A percentile compares a stretch with the other conserved stretches of the same genome.
These are phyloP conservation scores for Escarpia spicata DNA, from an alignment of 2,888 invertebrate species.

Conservation along the genomic window DNA sequence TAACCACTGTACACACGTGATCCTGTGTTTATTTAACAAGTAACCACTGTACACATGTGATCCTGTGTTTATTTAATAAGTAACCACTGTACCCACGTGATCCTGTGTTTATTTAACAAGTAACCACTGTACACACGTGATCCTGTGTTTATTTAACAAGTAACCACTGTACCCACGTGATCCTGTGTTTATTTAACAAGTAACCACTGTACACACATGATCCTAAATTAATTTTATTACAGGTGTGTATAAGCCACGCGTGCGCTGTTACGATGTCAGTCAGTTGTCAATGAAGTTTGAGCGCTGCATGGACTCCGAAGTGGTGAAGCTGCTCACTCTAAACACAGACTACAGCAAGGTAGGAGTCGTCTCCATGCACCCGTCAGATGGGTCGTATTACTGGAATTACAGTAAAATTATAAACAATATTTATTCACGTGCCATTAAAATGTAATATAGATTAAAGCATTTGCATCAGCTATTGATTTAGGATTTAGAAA, in stretches of 20 bases:
- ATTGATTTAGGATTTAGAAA: background rate
- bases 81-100: too few species aligned
- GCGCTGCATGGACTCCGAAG: constrained; percentile 95
- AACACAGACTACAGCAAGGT: constrained; percentile 97
- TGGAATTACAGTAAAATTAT: background rate
- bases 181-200: too few species aligned
- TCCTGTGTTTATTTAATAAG: too few species aligned
- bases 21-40: too few species aligned
- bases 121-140: too few species aligned
- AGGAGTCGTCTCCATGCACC: constrained; percentile 37
- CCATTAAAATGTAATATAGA: background rate
- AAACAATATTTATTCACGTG: background rate
- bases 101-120: too few species aligned
- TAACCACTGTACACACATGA: too few species aligned
- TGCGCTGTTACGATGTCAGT: constrained; percentile 95
- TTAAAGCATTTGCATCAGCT: background rate
- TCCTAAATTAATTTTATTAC: background rate
- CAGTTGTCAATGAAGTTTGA: constrained; percentile 98
- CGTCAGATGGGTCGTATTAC: constrained; percentile 21
- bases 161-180: too few species aligned
- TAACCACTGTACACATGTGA: too few species aligned
- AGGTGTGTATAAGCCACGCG: constrained; percentile 88
- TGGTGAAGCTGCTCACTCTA: constrained; percentile 89
- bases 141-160: too few species aligned
- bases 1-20: too few species aligned